Base-by-base conservation (phyloP, 2,888 invertebrate genomes). In the Platycheirus rosarum region DNA sequence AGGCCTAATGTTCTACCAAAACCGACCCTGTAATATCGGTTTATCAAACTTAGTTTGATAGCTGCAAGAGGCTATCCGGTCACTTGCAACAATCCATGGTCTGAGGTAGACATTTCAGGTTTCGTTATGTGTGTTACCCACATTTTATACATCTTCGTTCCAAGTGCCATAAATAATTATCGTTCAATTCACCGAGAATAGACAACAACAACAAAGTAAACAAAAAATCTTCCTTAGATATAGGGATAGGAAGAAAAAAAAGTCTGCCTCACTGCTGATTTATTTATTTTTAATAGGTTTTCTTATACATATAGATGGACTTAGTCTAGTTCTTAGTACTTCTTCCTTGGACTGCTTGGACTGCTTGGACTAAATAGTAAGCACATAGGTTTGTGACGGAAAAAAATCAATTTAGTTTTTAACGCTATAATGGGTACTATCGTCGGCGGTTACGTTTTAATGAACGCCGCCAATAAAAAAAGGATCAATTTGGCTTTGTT, bases 131-230 rank as follows among this genome's bases (percentile, higher is more conserved):
- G 68, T 79, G 78, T 74, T 79, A 79, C 74, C 74, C 46, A 68
- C 68, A 79, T 79, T 79, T 77, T 49, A 57, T 69, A 63, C 74
- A 69, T 63, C 74, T 79, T 74, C 49, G 79, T 79, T 79, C 69
- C 51, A 14, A 69, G 69, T 79, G 79, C 79, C 79, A 79, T 79
- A 79, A 79, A 79, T 79, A 79, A 79, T 79, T 79, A 79, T 74
- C 29, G 63, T 68, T 29, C 49, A 20, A 46, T 37, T 46, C 37
- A 57, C 37, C 51, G 26, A 60, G 40, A 42, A 62, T 49, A 29
- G 9, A 44, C 37, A 40, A 20, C 5, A 9, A 9, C n/a, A 9
- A 26, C 11, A 11, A 35, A 2, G 14, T 40, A 42, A 42, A 42
- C 16, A 42, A 42, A 42, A 23, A 11, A 18, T n/a, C n/a, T n/a